Conservation (phyloP, 2,888 invertebrate species). For the Adelphocoris suturalis region DNA sequence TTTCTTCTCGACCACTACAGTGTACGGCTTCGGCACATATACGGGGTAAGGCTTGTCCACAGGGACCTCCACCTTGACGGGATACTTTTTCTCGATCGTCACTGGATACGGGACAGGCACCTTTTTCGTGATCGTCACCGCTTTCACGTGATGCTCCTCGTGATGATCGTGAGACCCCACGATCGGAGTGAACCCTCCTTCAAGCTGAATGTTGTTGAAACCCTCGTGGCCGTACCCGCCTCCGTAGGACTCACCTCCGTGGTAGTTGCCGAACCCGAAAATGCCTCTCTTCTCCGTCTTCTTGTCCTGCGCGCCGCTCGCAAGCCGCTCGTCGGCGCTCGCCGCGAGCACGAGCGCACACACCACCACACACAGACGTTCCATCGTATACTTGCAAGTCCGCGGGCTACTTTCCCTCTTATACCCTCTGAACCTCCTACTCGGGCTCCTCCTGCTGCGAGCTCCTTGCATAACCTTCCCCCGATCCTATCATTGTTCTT, state of each 20-base stretch:
- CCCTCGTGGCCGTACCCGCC: slow-evolving; percentile 76
- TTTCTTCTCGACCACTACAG: slow-evolving; percentile 81
- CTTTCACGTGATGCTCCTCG: slow-evolving; percentile 84
- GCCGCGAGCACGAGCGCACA: slow-evolving; percentile 38
- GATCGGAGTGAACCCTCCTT: slow-evolving; percentile 70
- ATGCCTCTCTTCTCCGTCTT: slow-evolving; percentile 75
- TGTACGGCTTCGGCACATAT: slow-evolving; percentile 87
- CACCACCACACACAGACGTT: slow-evolving; percentile 67
- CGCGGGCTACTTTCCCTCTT: slow-evolving; percentile 71
- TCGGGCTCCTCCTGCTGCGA: slow-evolving; percentile 36
- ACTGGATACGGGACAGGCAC: slow-evolving; percentile 88
- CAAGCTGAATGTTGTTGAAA: slow-evolving; percentile 73
- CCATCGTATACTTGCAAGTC: slow-evolving; percentile 58
- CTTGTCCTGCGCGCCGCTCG: slow-evolving; percentile 65
- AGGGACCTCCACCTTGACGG: slow-evolving; percentile 85
- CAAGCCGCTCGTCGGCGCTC: slow-evolving; percentile 11
- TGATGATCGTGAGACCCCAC: slow-evolving; percentile 78
- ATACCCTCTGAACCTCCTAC: slow-evolving; percentile 49
- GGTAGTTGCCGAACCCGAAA: slow-evolving; percentile 75
- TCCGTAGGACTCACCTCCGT: slow-evolving; percentile 75
- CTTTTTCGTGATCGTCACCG: slow-evolving; percentile 86
- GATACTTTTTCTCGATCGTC: slow-evolving; percentile 80
- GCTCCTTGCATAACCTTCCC: slow-evolving; percentile 26
- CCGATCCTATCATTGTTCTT: slow-evolving; percentile 37
- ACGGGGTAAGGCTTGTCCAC: slow-evolving; percentile 82